Percentiles rank a stretch among this genome's conserved stretches.
phyloP scores from a whole-genome alignment of 1,140 invertebrate species.

The Gryllus bimaculatus region DNA sequence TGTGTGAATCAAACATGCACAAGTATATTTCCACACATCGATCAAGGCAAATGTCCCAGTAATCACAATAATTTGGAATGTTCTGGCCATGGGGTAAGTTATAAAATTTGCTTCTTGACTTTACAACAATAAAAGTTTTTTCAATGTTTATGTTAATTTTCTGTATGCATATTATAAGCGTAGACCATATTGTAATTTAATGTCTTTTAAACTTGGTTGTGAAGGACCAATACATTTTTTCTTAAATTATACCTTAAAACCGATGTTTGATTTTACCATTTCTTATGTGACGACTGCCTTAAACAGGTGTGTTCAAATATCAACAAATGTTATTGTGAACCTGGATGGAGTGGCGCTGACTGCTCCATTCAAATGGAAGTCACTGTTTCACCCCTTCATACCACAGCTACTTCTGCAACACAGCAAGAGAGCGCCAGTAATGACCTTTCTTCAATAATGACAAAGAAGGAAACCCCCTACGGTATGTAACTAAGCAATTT shows the following conservation, averaged over 20 bases:
- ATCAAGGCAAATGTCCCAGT: slow-evolving; percentile 76
- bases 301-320: slow-evolving; percentile 85
- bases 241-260: neutral
- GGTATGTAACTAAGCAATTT: slow-evolving; percentile 45
- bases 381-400: slow-evolving; percentile 39
- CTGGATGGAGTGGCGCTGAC: slow-evolving; percentile 80
- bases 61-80: slow-evolving; percentile 83
- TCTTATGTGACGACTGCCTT: neutral
- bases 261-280: neutral
- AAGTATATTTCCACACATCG: slow-evolving; percentile 68
- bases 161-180: neutral
- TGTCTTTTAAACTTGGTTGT: neutral
- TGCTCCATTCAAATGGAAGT: slow-evolving; percentile 70
- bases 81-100: slow-evolving; percentile 83
- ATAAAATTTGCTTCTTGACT: neutral
- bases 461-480: slow-evolving; percentile 79
- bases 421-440: slow-evolving; percentile 28
- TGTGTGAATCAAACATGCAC: slow-evolving; percentile 89
- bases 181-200: neutral
- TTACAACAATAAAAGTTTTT: slow-evolving; percentile 4
- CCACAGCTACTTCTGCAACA: slow-evolving; percentile 34
- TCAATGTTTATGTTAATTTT: slow-evolving; percentile 14
- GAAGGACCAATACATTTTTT: neutral
- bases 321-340: slow-evolving; percentile 83
- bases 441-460: slow-evolving; percentile 34